phyloP scores from a whole-genome alignment of 2,797 vertebrate species.

The Tamandua tetradactyla region DNA sequence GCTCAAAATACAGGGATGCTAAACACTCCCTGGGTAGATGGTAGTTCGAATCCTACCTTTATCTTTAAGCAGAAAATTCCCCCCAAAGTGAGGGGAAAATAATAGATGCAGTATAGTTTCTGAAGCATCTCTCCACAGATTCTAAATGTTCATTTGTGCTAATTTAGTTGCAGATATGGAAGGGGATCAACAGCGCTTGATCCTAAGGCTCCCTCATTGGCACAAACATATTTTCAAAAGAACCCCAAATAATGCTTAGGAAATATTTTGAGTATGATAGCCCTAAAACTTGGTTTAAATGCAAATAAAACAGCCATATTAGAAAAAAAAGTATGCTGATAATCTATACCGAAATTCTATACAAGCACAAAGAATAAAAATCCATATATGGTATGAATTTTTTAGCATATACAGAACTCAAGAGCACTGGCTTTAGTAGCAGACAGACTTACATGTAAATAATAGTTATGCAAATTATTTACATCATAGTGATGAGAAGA shows the following conservation, averaged over 20 bases:
- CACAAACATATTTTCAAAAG: background rate
- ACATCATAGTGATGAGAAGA: background rate
- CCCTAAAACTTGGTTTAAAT: background rate
- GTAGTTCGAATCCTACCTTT: background rate
- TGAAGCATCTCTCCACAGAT: background rate
- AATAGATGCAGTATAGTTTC: background rate
- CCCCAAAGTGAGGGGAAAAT: background rate
- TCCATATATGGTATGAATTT: background rate
- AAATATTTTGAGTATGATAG: background rate
- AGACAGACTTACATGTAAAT: background rate
- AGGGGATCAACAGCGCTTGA: background rate
- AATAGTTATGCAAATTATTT: background rate
- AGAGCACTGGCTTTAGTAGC: background rate
- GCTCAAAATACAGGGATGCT: background rate
- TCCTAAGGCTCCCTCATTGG: background rate
- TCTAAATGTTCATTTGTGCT: background rate
- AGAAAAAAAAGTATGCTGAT: background rate
- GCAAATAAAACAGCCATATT: background rate
- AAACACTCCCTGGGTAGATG: background rate
- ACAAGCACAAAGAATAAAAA: background rate
- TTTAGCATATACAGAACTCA: background rate
- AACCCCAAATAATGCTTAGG: background rate
- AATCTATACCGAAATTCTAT: background rate
- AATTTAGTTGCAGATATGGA: background rate
- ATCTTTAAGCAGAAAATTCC: background rate